A percentile compares a stretch with the other conserved stretches of the same genome.
These are phyloP conservation scores for Malurus leucopterus DNA, from an alignment of 2,797 vertebrate species.

Conservation along the genomic window DNA sequence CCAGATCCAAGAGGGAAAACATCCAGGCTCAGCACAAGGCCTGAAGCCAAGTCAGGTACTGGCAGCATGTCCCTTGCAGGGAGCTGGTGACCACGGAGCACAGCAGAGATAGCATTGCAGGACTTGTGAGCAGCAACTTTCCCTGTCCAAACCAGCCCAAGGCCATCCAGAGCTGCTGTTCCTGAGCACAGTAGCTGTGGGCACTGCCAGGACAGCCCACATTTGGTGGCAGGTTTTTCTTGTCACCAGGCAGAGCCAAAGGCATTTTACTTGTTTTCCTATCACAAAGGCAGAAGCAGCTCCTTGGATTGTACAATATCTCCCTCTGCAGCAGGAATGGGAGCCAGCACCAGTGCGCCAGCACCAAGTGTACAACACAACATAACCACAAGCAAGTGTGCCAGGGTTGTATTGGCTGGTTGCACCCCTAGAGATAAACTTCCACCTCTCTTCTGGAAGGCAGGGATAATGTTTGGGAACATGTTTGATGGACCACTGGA, in stretches of 20 bases:
- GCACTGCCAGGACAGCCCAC: background rate
- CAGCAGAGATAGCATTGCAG: background rate
- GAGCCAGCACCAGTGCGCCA: background rate
- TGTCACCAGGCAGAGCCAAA: background rate
- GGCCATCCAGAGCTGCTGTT: background rate
- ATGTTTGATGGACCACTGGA: background rate
- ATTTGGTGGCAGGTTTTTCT: background rate
- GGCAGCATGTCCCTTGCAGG: fast-evolving
- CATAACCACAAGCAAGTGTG: background rate
- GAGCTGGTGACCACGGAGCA: fast-evolving
- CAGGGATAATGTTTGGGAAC: background rate
- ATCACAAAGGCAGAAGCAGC: background rate
- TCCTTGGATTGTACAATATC: background rate
- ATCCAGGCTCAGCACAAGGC: background rate
- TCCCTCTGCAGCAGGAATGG: background rate
- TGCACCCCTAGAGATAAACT: background rate
- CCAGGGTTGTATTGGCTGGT: background rate
- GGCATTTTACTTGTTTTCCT: background rate
- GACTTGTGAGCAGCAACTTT: background rate
- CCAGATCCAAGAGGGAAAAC: background rate
- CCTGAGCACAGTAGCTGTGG: background rate
- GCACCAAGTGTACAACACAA: background rate
- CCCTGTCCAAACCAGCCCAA: background rate
- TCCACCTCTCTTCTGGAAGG: background rate
- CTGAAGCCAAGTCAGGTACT: fast-evolving